Percentiles rank a stretch among this genome's conserved stretches.
These are phyloP conservation scores for Adelges cooleyi DNA, from an alignment of 1,140 invertebrate species.

Conservation along the genomic window DNA sequence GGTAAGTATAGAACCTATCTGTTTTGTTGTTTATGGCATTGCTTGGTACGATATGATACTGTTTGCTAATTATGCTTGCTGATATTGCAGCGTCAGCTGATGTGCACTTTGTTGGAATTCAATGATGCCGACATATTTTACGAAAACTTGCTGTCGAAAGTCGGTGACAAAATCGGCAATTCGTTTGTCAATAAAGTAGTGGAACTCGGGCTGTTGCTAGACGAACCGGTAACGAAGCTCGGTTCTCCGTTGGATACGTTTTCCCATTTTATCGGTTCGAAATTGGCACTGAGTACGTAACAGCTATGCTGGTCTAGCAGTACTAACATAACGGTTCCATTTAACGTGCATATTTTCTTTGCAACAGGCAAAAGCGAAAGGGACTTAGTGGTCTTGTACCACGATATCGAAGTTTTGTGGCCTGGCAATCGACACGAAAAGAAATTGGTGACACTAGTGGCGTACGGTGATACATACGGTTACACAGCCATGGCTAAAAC, in stretches of 20 bases:
- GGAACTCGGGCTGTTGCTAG: conserved; percentile 73
- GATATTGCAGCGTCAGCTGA: conserved; percentile 57
- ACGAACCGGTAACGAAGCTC: conserved; percentile 69
- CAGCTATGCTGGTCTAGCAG: too few species aligned
- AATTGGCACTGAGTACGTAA: conserved; percentile 60
- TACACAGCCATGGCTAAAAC: conserved; percentile 97
- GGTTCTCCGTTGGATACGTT: conserved; percentile 85
- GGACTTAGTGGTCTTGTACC: conserved; percentile 86
- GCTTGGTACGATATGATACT: too few species aligned
- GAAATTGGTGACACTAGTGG: conserved; percentile 82
- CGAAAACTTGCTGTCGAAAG: conserved; percentile 77
- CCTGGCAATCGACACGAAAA: conserved; percentile 72
- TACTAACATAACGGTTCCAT: too few species aligned
- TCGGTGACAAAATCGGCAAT: conserved; percentile 61
- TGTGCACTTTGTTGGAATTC: conserved; percentile 75
- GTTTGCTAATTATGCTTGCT: background rate
- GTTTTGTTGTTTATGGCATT: too few species aligned
- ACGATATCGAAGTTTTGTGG: conserved; percentile 87
- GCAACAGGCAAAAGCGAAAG: conserved; percentile 51
- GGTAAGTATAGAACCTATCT: conserved; percentile 50
- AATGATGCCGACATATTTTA: conserved; percentile 79
- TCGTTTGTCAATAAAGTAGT: conserved; percentile 61
- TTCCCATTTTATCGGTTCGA: conserved; percentile 76
- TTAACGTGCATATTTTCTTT: too few species aligned
- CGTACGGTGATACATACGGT: conserved; percentile 73